A percentile compares a stretch with the other conserved stretches of the same genome.
These are phyloP conservation scores for Nasonovia ribisnigri DNA, from an alignment of 2,888 invertebrate genomes.

Conservation along the genomic window DNA sequence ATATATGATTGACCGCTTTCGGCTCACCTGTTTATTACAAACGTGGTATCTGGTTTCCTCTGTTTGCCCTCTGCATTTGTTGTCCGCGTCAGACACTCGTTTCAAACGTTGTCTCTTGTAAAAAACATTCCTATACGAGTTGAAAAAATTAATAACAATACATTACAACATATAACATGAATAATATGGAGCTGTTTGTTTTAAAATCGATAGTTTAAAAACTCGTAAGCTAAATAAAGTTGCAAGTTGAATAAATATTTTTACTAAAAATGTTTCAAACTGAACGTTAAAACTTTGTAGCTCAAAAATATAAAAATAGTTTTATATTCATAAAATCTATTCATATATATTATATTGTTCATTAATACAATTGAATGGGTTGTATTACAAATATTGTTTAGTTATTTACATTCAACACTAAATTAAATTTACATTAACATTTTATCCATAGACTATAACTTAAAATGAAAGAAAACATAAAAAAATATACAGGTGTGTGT, in stretches of 20 bases:
- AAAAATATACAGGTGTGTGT: background rate
- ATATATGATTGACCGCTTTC: background rate
- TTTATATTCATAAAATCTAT: background rate
- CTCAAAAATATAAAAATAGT: background rate
- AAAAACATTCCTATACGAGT: constrained; percentile 46
- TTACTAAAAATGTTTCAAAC: background rate
- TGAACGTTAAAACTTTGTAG: background rate
- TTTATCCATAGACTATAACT: background rate
- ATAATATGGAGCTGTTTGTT: background rate
- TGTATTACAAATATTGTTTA: background rate
- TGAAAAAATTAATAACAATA: background rate
- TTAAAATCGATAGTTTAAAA: background rate
- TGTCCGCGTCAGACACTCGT: constrained; percentile 37
- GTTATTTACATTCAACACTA: background rate
- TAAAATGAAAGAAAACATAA: background rate
- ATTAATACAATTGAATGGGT: background rate
- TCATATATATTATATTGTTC: background rate
- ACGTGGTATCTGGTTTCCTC: constrained; percentile 62
- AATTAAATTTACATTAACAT: background rate
- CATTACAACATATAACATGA: background rate
- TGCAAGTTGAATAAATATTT: background rate
- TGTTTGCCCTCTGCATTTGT: constrained; percentile 33
- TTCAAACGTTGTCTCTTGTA: constrained; percentile 55
- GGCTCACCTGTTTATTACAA: constrained; percentile 78
- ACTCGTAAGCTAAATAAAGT: background rate